Conservation (phyloP, 2,888 invertebrate genomes). For the Helobdella robusta region DNA sequence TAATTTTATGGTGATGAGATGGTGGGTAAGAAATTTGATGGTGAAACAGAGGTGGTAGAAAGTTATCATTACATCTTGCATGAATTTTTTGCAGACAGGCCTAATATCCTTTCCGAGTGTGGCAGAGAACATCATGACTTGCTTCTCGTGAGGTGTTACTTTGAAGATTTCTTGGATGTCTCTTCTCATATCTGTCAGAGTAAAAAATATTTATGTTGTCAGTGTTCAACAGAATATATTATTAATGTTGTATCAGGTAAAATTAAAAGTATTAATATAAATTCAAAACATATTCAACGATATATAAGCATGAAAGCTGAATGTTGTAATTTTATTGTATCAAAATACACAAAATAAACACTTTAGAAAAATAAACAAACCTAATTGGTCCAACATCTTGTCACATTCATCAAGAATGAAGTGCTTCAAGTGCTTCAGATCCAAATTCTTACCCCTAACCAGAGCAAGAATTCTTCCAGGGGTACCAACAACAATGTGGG, state of each 20-base stretch:
- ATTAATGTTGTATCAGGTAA: not conserved
- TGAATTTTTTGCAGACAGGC: constrained; percentile 99
- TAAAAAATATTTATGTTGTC: not conserved
- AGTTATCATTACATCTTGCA: constrained; percentile 92
- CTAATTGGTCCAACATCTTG: constrained; percentile 92
- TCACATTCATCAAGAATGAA: constrained; percentile 99
- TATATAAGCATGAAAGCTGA: not conserved
- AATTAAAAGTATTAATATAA: not conserved
- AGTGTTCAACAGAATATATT: not conserved
- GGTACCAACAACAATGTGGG: constrained; percentile 97
- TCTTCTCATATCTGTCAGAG: constrained; percentile 88
- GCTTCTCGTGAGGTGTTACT: constrained; percentile 95
- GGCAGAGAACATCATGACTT: constrained; percentile 99
- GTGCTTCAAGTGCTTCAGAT: constrained; percentile 89
- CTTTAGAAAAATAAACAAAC: constrained; percentile 54
- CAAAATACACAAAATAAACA: not conserved
- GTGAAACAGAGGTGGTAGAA: too few relatives aligned
- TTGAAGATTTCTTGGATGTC: constrained; percentile 99
- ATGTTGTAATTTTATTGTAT: not conserved
- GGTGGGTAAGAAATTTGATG: too few relatives aligned
- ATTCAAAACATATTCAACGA: not conserved
- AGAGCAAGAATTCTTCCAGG: constrained; percentile 93
- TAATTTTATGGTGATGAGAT: too few relatives aligned
- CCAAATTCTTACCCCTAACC: constrained; percentile 75
- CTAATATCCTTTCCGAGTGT: constrained; percentile 98